Percentiles rank a stretch among this genome's conserved stretches.
Evolutionary conservation across 92 coral and sea anemone species (phyloP).

Genomic region (Palythoa caribaeorum): DNA sequence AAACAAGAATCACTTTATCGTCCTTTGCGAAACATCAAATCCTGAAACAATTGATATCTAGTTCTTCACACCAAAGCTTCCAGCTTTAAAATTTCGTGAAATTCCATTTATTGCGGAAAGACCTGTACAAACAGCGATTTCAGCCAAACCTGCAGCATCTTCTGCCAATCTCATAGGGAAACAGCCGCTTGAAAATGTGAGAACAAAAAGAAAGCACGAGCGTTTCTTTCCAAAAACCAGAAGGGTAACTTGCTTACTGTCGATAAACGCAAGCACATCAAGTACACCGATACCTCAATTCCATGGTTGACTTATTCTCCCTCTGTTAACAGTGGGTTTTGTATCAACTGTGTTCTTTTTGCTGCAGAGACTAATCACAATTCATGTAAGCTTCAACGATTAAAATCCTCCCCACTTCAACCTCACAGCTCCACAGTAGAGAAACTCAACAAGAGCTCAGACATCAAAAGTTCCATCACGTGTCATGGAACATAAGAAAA

Average conservation of each 20-base stretch:
- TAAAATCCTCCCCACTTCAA: conserved; percentile 26
- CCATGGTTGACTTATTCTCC: conserved; percentile 48
- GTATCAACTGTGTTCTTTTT: conserved; percentile 43
- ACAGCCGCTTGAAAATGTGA: background rate
- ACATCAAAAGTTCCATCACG: conserved; percentile 34
- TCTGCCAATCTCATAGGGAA: conserved; percentile 28
- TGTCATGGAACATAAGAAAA: conserved; percentile 28
- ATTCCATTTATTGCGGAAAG: conserved; percentile 5
- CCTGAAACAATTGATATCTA: conserved; percentile 1
- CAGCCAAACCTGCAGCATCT: conserved; percentile 34
- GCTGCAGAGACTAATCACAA: conserved; percentile 37
- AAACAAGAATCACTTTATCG: conserved; percentile 52
- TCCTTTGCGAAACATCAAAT: conserved; percentile 38
- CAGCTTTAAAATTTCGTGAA: background rate
- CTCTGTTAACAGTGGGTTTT: conserved; percentile 51
- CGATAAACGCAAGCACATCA: conserved; percentile 12
- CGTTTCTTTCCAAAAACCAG: conserved; percentile 43
- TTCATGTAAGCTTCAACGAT: conserved; percentile 32
- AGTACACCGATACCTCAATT: conserved; percentile 15
- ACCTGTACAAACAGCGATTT: conserved; percentile 17
- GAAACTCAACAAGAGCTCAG: conserved; percentile 19
- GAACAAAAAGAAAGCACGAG: conserved; percentile 49
- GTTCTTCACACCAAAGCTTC: conserved; percentile 12
- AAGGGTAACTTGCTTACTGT: conserved; percentile 19
- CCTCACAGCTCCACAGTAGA: conserved; percentile 30